Percentiles rank a stretch among this genome's conserved stretches.
Evolutionary conservation across 2,113 vertebrate genomes (phyloP).

Genomic region (Alosa alosa): DNA sequence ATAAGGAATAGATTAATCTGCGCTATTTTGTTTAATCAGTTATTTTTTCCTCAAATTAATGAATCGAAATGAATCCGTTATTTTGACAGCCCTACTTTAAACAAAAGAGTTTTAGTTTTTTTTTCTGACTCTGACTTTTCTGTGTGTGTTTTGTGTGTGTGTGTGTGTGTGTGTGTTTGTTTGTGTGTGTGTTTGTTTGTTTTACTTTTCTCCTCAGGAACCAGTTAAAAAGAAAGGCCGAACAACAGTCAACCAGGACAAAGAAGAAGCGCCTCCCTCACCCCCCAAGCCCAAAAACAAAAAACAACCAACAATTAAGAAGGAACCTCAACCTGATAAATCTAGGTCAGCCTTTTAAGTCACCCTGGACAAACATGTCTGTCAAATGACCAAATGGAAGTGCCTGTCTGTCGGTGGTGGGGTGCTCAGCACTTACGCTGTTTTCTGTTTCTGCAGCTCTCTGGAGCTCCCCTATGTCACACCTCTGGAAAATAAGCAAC

Average conservation of each 20-base stretch:
- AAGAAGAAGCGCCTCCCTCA: conserved; percentile 79
- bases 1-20: too few species aligned
- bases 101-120: too few species aligned
- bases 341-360: conserved; percentile 71
- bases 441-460: conserved; percentile 71
- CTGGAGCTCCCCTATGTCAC: conserved; percentile 86
- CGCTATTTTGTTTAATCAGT: too few species aligned
- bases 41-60: too few species aligned
- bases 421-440: background rate
- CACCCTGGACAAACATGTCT: background rate
- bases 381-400: background rate
- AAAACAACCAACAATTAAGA: conserved; percentile 79
- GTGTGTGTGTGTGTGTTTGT: background rate
- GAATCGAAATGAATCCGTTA: too few species aligned
- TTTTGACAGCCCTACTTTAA: too few species aligned
- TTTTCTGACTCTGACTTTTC: too few species aligned
- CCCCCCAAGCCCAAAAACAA: conserved; percentile 84
- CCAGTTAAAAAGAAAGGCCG: conserved; percentile 90
- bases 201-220: conserved; percentile 71
- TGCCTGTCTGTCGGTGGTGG: background rate
- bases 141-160: too few species aligned
- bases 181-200: background rate
- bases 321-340: conserved; percentile 84
- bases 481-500: conserved; percentile 86
- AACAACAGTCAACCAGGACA: conserved; percentile 67